A percentile compares a stretch with the other conserved stretches of the same genome.
Conservation (phyloP, 2,888 invertebrate genomes). For the Eurytoma adleriae region DNA sequence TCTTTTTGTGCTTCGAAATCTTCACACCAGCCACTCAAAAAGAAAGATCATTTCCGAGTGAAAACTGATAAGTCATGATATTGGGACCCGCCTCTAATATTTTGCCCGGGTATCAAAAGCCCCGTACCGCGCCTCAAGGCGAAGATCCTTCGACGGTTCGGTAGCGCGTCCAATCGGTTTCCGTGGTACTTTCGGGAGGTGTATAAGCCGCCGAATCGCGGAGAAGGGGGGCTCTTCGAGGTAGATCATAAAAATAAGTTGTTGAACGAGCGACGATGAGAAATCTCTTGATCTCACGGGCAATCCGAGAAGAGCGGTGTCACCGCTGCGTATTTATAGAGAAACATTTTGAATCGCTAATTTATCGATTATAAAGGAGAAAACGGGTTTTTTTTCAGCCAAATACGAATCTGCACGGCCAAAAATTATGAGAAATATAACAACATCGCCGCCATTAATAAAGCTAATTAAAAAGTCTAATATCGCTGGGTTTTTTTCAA, state of each 20-base stretch:
- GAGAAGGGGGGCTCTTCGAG: not conserved
- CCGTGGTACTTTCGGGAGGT: conserved; percentile 46
- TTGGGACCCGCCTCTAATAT: conserved; percentile 45
- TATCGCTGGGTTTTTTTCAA: not conserved
- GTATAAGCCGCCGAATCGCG: conserved; percentile 22
- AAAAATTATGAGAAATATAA: conserved; percentile 12
- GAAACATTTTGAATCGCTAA: conserved; percentile 37
- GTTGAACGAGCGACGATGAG: conserved; percentile 45
- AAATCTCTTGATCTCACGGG: conserved; percentile 51
- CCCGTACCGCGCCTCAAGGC: conserved; percentile 5
- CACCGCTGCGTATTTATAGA: not conserved
- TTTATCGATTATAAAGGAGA: conserved; percentile 43
- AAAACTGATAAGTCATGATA: conserved; percentile 53
- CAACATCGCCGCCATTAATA: conserved; percentile 15
- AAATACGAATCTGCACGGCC: not conserved
- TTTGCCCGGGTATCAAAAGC: conserved; percentile 36
- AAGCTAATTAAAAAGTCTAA: conserved; percentile 31
- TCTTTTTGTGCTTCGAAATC: conserved; percentile 11
- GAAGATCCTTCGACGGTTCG: conserved; percentile 27
- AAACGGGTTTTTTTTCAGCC: conserved; percentile 26
- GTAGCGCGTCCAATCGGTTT: conserved; percentile 56
- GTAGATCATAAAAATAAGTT: conserved; percentile 46
- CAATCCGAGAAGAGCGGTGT: not conserved
- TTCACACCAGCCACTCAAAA: conserved; percentile 37
- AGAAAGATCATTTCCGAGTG: conserved; percentile 40